These are phyloP conservation scores for Acanthosepion lycidas DNA, from an alignment of 2,888 invertebrate species.

Conservation along the genomic window DNA sequence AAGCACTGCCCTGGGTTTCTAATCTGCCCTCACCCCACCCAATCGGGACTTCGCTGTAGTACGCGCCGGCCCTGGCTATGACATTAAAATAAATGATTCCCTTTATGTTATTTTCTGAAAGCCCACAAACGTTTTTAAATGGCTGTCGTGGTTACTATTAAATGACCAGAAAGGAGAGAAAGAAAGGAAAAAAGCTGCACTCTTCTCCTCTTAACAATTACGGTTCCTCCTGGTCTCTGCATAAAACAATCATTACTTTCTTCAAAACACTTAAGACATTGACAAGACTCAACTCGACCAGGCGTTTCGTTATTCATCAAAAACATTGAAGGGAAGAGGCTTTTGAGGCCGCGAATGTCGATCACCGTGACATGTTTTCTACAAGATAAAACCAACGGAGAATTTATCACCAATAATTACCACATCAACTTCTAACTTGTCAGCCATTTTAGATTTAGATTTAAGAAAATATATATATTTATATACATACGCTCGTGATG, in stretches of 20 bases:
- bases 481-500: background rate
- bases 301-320: background rate
- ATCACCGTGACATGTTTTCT: background rate
- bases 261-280: background rate
- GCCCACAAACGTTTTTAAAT: background rate
- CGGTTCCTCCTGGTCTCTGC: background rate
- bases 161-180: background rate
- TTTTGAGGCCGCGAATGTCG: background rate
- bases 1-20: no score
- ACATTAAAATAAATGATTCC: background rate
- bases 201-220: background rate
- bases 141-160: background rate
- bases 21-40: no score
- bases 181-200: background rate
- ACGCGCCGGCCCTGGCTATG: no score
- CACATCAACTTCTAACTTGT: background rate
- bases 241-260: background rate
- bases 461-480: background rate
- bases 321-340: background rate
- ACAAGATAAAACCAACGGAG: background rate
- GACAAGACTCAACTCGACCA: background rate
- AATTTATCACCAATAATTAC: background rate
- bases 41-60: no score
- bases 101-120: background rate
- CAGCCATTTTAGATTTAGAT: background rate